Evolutionary conservation across 2,113 vertebrate genomes (phyloP), one percentile per base, ranked within the genome.

Genomic region (Heterotilapia buettikoferi): DNA sequence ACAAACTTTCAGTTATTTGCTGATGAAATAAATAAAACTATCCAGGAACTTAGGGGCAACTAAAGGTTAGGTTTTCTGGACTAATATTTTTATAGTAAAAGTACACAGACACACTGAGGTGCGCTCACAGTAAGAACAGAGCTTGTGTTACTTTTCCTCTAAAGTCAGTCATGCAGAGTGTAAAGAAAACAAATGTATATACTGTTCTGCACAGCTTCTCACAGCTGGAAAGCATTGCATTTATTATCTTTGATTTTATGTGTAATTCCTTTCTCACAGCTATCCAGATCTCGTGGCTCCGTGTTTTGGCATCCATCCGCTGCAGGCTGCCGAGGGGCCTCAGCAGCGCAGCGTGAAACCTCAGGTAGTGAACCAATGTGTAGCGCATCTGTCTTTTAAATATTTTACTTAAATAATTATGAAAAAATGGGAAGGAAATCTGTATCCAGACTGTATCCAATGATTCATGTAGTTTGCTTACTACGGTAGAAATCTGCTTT

Each of bases 221-320:
- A 12, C 87, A 57, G 87, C 80, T 16, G 82, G 84, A 36, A 3
- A 1, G 3, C 24, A 1, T 2, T 1, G 1, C 57, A 7, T 88
- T 89, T 90, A 24, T 91, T 87, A 19, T 86, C 57, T 52, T 10
- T 73, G 16, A 5, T 6, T 6, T 80, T 11, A 14, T 13, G 7
- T 57, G 52, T 3, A 18, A 19, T 83, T 88, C 1, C 33, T 84
- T 45, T 43, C 85, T 76, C 90, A 71, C 88, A 96, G 96, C 5
- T 94, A 90, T 91, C 94, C 95, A 6, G 89, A 78, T 76, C 90
- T 94, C 19, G n/a, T 95, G 86, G 89, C 90, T 19, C 89, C 9
- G 0, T 94, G 94, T 80, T 88, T 94, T 7, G 95, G 94, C 24
- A 16, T 94, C 88, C 94, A 92, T 24, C 95, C 53, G 0, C 88